Evolutionary conservation across 1,140 invertebrate genomes (phyloP).

Genomic region (Pemphigus obesinymphae): DNA sequence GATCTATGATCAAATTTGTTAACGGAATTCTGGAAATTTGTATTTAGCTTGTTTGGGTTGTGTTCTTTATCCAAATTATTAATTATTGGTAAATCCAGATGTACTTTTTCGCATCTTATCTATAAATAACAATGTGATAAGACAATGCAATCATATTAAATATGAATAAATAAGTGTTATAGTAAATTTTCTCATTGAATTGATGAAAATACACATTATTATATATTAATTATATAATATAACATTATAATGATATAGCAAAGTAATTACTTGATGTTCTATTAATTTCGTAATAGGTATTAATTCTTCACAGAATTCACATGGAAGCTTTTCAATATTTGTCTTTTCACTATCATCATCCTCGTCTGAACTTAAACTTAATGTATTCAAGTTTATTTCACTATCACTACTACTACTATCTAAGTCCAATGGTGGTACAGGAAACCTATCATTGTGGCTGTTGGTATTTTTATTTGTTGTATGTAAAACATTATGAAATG

Average conservation of each 20-base stretch:
- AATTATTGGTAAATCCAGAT: neutral
- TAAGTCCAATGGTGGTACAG: neutral
- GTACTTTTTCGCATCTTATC: conserved; percentile 19
- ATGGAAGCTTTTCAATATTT: conserved; percentile 43
- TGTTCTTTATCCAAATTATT: conserved; percentile 5
- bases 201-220: no score
- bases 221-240: neutral
- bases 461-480: conserved; percentile 23
- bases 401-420: conserved; percentile 11
- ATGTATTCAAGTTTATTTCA: conserved; percentile 21
- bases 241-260: neutral
- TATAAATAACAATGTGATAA: neutral
- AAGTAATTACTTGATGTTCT: conserved; percentile 43
- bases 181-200: neutral
- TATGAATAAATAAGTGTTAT: no score
- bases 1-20: neutral
- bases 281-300: conserved; percentile 43
- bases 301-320: conserved; percentile 45
- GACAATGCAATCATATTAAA: no score
- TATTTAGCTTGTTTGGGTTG: neutral
- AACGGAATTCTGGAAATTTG: neutral
- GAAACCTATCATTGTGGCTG: neutral
- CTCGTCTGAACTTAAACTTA: conserved; percentile 32
- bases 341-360: conserved; percentile 24
- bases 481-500: conserved; percentile 28